phyloP scores from a whole-genome alignment of 92 coral and sea anemone genomes.

The Epizoanthus scotinus region DNA sequence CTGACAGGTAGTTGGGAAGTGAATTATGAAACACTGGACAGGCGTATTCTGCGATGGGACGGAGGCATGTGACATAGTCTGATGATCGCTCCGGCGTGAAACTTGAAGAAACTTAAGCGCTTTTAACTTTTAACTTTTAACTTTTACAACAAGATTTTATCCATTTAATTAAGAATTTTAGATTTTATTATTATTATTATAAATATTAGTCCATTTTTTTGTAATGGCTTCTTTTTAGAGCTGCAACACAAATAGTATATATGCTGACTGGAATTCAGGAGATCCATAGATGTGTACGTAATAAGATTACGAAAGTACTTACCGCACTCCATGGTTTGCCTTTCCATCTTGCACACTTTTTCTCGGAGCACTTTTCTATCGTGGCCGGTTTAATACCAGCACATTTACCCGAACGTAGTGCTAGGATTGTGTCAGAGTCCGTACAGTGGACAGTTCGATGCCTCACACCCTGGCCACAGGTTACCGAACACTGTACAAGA shows the following conservation, averaged over 20 bases:
- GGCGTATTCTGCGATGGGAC: no score
- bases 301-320: not conserved
- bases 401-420: conserved; percentile 12
- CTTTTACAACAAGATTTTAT: no score
- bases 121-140: no score
- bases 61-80: no score
- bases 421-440: not conserved
- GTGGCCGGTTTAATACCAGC: conserved; percentile 13
- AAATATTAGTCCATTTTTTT: no score
- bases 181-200: no score
- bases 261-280: not conserved
- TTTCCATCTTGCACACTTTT: conserved; percentile 24
- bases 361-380: conserved; percentile 31
- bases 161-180: no score
- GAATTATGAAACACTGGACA: no score
- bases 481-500: conserved; percentile 31
- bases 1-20: no score
- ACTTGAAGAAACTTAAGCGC: no score
- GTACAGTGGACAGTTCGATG: conserved; percentile 19
- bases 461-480: conserved; percentile 30
- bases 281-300: not conserved
- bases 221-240: no score
- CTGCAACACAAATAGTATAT: not conserved
- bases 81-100: no score
- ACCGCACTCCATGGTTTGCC: conserved; percentile 23